These are phyloP conservation scores for Lacerta bilineata DNA, from an alignment of 2,797 vertebrate species.

Conservation along the genomic window DNA sequence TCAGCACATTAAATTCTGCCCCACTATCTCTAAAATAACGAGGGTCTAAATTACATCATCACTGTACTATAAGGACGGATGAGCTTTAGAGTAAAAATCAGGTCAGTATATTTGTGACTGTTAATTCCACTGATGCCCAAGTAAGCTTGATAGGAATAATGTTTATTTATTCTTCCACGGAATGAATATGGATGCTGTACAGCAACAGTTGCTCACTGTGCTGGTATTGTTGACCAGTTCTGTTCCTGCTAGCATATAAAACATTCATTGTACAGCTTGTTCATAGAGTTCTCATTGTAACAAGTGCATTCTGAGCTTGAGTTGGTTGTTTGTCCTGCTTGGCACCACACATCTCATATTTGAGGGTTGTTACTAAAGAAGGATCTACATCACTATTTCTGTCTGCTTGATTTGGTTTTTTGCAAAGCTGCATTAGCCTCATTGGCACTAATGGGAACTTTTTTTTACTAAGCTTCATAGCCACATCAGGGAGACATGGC, in stretches of 20 bases:
- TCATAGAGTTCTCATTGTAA: conserved; percentile 72
- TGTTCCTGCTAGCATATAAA: conserved; percentile 58
- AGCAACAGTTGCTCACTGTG: conserved; percentile 72
- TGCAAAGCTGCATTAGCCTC: not conserved
- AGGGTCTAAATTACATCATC: not conserved
- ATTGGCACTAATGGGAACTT: too few relatives aligned
- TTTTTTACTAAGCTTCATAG: too few relatives aligned
- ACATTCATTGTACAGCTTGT: conserved; percentile 58
- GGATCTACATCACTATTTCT: not conserved
- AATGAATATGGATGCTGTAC: conserved; percentile 73
- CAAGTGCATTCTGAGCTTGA: conserved; percentile 49
- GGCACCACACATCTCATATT: conserved; percentile 60
- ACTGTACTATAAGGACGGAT: conserved; percentile 46
- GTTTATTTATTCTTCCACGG: conserved; percentile 72
- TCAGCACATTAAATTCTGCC: not conserved
- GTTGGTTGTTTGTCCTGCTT: conserved; percentile 62
- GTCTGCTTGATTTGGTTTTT: not conserved
- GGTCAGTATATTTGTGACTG: conserved; percentile 52
- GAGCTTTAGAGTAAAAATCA: conserved; percentile 55
- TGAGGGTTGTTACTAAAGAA: conserved; percentile 43
- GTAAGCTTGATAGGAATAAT: conserved; percentile 65
- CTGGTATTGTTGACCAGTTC: conserved; percentile 67
- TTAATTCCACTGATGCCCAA: conserved; percentile 65
- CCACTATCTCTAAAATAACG: not conserved
- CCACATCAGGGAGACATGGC: too few relatives aligned